Evolutionary conservation across 1,140 invertebrate genomes (phyloP).

Genomic region (Drosophila aff.): DNA sequence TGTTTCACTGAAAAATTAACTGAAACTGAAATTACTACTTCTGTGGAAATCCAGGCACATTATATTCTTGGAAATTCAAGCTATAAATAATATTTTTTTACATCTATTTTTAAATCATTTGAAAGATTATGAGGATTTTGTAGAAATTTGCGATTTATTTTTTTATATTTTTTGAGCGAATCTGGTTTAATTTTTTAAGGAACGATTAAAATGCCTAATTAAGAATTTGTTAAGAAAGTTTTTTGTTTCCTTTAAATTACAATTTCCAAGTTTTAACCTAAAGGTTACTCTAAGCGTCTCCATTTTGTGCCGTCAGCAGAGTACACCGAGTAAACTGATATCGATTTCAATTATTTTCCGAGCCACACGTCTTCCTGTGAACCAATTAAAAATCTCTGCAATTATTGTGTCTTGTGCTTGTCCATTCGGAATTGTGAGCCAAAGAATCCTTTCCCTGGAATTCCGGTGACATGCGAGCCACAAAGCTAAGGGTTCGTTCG

Average conservation of each 20-base stretch:
- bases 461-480: constrained; percentile 41
- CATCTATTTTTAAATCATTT: background rate
- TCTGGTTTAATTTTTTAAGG: too few relatives aligned
- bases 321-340: background rate
- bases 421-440: constrained; percentile 34
- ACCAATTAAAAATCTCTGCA: constrained; percentile 38
- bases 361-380: background rate
- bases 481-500: constrained; percentile 49
- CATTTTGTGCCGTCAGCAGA: background rate
- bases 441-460: constrained; percentile 20
- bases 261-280: background rate
- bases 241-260: background rate
- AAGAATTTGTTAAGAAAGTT: background rate
- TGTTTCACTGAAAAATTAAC: constrained; percentile 14
- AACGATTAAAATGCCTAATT: too few relatives aligned
- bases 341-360: background rate
- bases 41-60: background rate
- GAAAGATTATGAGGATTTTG: background rate
- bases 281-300: background rate
- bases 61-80: background rate
- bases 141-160: background rate
- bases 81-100: background rate
- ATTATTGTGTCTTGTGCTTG: constrained; percentile 44
- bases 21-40: background rate
- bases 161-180: background rate